Evolutionary conservation across 2,888 invertebrate species (phyloP).

Genomic region (Microplitis manilae): DNA sequence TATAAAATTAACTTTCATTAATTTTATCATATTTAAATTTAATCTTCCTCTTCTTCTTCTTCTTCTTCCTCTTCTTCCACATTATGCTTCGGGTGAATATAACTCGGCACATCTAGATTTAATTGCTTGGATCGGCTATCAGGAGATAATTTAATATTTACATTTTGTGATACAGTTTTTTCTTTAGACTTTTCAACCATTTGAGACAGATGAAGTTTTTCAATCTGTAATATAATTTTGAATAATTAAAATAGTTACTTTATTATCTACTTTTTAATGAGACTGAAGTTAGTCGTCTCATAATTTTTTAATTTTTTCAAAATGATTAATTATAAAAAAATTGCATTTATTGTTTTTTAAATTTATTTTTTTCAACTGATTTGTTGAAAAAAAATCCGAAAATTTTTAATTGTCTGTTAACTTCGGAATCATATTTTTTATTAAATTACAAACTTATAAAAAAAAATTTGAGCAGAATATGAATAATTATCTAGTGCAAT

Average conservation of each 20-base stretch:
- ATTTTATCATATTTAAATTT: constrained; percentile 6
- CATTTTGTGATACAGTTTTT: background rate
- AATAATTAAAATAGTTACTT: background rate
- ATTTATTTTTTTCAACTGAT: too few species aligned
- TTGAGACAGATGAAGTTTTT: constrained; percentile 62
- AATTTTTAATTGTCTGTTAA: background rate
- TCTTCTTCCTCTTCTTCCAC: constrained; percentile 55
- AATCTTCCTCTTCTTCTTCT: constrained; percentile 55
- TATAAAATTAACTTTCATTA: background rate
- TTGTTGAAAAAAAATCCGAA: background rate
- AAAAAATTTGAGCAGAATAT: too few species aligned
- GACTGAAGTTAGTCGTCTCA: too few species aligned
- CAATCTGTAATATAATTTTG: constrained; percentile 56
- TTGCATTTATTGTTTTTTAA: too few species aligned
- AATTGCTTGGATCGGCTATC: constrained; percentile 43
- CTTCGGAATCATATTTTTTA: too few species aligned
- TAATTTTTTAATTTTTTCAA: background rate
- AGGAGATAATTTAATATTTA: constrained; percentile 7
- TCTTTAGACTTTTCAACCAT: constrained; percentile 2
- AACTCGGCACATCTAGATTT: constrained; percentile 52
- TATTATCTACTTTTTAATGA: too few species aligned
- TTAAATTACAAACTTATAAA: too few species aligned
- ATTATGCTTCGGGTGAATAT: constrained; percentile 24
- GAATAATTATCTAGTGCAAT: too few species aligned
- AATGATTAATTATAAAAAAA: too few species aligned